phyloP scores from a whole-genome alignment of 1,140 invertebrate genomes.

The Caenorhabditis inopinata region DNA sequence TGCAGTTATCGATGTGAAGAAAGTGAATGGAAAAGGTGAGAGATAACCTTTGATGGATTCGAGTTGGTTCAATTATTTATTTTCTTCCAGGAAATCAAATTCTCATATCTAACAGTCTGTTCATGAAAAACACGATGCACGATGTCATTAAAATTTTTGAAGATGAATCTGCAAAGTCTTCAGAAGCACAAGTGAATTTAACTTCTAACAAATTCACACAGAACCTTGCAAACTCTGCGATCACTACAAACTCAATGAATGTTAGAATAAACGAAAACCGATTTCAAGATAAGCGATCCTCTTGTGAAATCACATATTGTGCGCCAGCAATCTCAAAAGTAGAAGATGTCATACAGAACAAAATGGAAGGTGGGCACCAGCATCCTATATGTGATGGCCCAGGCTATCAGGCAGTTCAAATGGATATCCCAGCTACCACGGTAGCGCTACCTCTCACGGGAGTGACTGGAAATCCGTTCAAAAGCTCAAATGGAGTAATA shows the following conservation, averaged over 20 bases:
- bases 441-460: neutral
- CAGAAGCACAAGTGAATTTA: too few species aligned
- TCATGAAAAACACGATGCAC: slow-evolving; percentile 31
- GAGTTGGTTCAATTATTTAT: too few species aligned
- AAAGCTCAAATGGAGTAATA: neutral
- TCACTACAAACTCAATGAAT: neutral
- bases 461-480: neutral
- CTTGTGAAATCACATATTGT: neutral
- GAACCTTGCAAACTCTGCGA: neutral
- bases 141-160: neutral
- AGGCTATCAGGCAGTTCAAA: neutral
- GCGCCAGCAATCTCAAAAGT: neutral
- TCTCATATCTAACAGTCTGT: neutral
- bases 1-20: neutral
- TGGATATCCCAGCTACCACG: neutral
- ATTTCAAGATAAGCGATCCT: slow-evolving; percentile 16
- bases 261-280: neutral
- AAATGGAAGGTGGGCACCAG: neutral
- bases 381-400: neutral
- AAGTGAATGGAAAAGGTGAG: neutral
- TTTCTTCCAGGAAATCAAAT: neutral
- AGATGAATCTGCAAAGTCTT: neutral
- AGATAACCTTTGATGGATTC: too few species aligned
- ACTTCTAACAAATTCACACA: neutral
- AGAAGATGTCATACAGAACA: neutral